Percentiles rank a stretch among this genome's conserved stretches.
Evolutionary conservation across 2,797 vertebrate species (phyloP).

Genomic region (Aplochiton taeniatus): DNA sequence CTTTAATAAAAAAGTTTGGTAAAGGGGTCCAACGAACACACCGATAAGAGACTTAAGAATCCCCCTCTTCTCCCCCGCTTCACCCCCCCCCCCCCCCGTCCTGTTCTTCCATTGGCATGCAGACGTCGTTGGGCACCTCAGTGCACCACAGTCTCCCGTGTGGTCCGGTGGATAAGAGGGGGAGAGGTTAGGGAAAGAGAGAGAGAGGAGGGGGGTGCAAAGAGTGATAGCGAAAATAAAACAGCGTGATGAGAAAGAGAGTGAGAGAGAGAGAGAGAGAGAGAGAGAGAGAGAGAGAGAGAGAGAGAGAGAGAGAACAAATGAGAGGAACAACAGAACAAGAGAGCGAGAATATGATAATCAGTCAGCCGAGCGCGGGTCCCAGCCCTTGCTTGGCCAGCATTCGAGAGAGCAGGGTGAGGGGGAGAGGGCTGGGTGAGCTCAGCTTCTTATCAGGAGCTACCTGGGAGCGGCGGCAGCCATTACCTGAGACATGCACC

Average conservation of each 20-base stretch:
- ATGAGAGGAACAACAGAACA: not conserved
- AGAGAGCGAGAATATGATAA: slow-evolving; percentile 5
- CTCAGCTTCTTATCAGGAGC: slow-evolving; percentile 39
- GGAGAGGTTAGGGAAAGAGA: not conserved
- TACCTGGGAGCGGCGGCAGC: slow-evolving; percentile 36
- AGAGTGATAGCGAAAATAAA: slow-evolving; percentile 9
- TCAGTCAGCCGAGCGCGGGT: not conserved
- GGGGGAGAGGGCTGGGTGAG: not conserved
- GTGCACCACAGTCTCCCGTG: slow-evolving; percentile 34
- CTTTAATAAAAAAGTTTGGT: slow-evolving; percentile 39
- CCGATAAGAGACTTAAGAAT: slow-evolving; percentile 48
- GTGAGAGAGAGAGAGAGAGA: slow-evolving; percentile 7
- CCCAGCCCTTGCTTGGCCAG: not conserved
- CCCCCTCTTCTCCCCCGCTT: slow-evolving; percentile 25
- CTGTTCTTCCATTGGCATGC: slow-evolving; percentile 47
- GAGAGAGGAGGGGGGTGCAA: not conserved
- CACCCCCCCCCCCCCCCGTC: slow-evolving; percentile 25
- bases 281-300: slow-evolving; percentile 25
- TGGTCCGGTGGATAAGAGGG: slow-evolving; percentile 46
- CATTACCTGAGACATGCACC: slow-evolving; percentile 60
- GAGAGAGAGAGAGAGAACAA: not conserved
- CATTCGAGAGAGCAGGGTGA: not conserved
- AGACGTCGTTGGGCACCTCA: slow-evolving; percentile 45
- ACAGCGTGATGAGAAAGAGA: slow-evolving; percentile 4
- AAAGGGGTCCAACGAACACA: slow-evolving; percentile 43